A percentile compares a stretch with the other conserved stretches of the same genome.
These are phyloP conservation scores for Malurus leucopterus DNA, from an alignment of 2,797 vertebrate genomes.

Conservation along the genomic window DNA sequence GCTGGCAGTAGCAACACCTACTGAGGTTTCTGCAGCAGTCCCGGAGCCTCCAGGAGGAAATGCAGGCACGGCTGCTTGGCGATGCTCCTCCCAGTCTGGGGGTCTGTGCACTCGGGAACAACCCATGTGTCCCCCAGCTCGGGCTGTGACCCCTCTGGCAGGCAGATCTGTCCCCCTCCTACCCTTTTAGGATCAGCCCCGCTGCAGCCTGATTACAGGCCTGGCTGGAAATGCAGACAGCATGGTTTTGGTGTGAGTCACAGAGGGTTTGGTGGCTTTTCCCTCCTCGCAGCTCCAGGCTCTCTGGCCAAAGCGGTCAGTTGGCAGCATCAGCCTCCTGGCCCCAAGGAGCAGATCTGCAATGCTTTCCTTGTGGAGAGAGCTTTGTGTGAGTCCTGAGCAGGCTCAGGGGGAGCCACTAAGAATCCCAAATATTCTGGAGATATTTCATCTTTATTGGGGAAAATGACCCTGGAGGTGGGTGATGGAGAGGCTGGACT, in stretches of 20 bases:
- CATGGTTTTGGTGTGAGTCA: constrained; percentile 35
- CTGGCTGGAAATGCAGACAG: constrained; percentile 2
- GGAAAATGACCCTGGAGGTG: not conserved
- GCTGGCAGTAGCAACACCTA: not conserved
- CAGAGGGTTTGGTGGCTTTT: constrained; percentile 8
- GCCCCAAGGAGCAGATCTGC: not conserved
- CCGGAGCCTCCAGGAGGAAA: not conserved
- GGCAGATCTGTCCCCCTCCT: not conserved
- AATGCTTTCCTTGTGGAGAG: not conserved
- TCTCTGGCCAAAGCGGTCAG: accelerated
- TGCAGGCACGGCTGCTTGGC: not conserved
- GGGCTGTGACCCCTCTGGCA: not conserved
- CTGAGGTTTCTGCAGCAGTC: not conserved
- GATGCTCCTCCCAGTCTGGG: not conserved
- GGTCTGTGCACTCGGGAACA: accelerated
- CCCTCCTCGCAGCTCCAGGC: not conserved
- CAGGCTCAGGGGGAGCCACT: not conserved
- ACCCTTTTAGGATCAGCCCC: not conserved
- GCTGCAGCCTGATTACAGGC: not conserved
- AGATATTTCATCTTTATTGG: not conserved
- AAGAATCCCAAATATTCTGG: not conserved
- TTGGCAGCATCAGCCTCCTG: not conserved
- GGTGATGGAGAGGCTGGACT: not conserved
- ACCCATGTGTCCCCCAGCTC: not conserved
- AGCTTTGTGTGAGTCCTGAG: not conserved